Percentiles rank a stretch among this genome's conserved stretches.
These are phyloP conservation scores for rabbit (Oryctolagus cuniculus) DNA, from an alignment of 2,113 vertebrate genomes.

Conservation along the genomic window DNA sequence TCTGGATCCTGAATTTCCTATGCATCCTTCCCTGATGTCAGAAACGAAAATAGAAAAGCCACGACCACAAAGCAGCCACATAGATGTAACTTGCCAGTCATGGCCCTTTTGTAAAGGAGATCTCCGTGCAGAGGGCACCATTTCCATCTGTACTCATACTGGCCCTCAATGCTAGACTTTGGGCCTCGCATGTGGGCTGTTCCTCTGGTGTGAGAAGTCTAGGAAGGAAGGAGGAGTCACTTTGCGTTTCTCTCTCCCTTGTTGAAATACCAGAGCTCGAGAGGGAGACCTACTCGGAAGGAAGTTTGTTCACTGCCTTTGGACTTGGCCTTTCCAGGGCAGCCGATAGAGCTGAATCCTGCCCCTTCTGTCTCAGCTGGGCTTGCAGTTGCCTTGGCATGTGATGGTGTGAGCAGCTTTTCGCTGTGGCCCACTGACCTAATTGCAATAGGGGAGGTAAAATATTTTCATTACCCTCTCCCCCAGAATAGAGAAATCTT, in stretches of 20 bases:
- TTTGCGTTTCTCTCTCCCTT: background rate
- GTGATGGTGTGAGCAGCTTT: background rate
- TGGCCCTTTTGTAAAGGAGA: background rate
- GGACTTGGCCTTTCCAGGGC: background rate
- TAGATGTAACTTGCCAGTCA: background rate
- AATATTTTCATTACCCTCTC: constrained; percentile 89
- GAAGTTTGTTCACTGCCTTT: background rate
- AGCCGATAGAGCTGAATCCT: background rate
- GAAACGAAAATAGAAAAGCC: constrained; percentile 37
- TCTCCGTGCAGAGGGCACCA: background rate
- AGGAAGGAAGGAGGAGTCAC: background rate
- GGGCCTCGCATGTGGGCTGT: background rate
- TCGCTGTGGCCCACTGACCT: constrained; percentile 71
- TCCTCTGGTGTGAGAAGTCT: background rate
- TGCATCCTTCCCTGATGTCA: constrained; percentile 52
- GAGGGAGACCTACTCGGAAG: constrained; percentile 33
- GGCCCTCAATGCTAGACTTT: background rate
- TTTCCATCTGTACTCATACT: background rate
- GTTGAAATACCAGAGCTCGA: background rate
- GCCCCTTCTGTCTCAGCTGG: constrained; percentile 59
- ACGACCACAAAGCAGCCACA: background rate
- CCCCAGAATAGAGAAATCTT: constrained; percentile 87
- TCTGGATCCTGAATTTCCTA: constrained; percentile 79
- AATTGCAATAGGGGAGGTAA: constrained; percentile 83
- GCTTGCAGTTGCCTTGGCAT: background rate